A percentile compares a stretch with the other conserved stretches of the same genome.
phyloP scores from a whole-genome alignment of 1,140 invertebrate genomes.

The Bombyx mandarina region DNA sequence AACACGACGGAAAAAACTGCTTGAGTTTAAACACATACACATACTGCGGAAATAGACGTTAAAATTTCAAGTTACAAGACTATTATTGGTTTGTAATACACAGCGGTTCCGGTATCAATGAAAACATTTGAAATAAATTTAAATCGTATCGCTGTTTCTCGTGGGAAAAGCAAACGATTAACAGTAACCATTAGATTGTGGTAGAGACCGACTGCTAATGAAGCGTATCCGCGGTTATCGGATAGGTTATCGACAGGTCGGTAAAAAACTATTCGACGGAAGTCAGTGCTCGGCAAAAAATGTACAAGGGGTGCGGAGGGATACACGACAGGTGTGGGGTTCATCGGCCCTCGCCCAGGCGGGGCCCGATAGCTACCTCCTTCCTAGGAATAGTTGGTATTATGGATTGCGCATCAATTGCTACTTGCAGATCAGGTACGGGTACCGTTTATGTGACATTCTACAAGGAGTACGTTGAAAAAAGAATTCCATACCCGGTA shows the following conservation, averaged over 20 bases:
- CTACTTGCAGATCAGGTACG: conserved; percentile 24
- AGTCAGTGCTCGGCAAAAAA: conserved; percentile 57
- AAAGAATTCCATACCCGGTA: background rate
- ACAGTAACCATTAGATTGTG: conserved; percentile 32
- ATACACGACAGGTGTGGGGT: conserved; percentile 49
- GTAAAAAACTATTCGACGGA: conserved; percentile 60
- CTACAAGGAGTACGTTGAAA: conserved; percentile 8
- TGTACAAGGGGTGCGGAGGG: conserved; percentile 41
- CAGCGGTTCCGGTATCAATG: too few relatives aligned
- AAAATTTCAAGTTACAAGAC: too few relatives aligned
- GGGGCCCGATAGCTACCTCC: conserved; percentile 25
- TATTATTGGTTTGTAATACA: too few relatives aligned
- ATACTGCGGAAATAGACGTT: too few relatives aligned
- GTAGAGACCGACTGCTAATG: conserved; percentile 50
- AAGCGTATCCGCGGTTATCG: conserved; percentile 55
- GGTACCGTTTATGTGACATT: conserved; percentile 29
- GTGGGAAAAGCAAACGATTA: conserved; percentile 33
- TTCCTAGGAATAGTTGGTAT: conserved; percentile 32
- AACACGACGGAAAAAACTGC: too few relatives aligned
- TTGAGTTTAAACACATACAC: too few relatives aligned
- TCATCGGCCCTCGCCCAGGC: conserved; percentile 45
- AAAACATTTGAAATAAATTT: background rate
- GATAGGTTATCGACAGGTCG: conserved; percentile 55
- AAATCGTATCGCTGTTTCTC: conserved; percentile 2
- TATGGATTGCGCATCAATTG: conserved; percentile 19